Percentiles rank a stretch among this genome's conserved stretches.
These are phyloP conservation scores for Pterocles orientalis DNA, from an alignment of 2,113 vertebrate species.

Conservation along the genomic window DNA sequence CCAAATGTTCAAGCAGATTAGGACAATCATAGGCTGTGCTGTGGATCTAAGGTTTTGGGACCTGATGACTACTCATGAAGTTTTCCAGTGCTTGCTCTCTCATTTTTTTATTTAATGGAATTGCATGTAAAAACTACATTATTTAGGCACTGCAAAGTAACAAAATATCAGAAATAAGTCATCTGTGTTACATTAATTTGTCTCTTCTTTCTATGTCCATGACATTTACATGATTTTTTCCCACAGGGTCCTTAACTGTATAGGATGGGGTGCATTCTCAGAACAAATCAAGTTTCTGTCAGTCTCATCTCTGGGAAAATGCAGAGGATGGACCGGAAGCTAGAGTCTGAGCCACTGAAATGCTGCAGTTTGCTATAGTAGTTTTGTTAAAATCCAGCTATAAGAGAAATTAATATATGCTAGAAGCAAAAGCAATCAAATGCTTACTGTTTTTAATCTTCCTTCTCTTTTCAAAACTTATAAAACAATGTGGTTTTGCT, in stretches of 20 bases:
- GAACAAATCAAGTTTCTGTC: neutral
- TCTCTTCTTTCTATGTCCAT: neutral
- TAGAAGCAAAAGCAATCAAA: neutral
- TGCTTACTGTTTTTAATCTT: neutral
- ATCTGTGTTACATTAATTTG: neutral
- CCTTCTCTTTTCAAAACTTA: neutral
- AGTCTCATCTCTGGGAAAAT: neutral
- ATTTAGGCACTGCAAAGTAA: neutral
- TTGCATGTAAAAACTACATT: neutral
- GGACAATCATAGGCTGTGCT: neutral
- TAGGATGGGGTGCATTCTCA: neutral
- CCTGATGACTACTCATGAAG: slow-evolving; percentile 30
- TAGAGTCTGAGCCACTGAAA: neutral
- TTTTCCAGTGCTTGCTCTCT: slow-evolving; percentile 33
- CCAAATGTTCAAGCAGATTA: slow-evolving; percentile 2
- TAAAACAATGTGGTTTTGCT: neutral
- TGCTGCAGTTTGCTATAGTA: neutral
- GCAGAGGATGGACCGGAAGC: neutral
- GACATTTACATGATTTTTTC: neutral
- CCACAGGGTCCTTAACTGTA: neutral
- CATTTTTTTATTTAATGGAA: neutral
- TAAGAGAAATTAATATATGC: neutral
- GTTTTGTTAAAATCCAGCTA: neutral
- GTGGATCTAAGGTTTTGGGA: neutral
- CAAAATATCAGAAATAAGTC: neutral